Conservation (phyloP, 2,888 invertebrate species). For the Frankliniella intonsa region DNA sequence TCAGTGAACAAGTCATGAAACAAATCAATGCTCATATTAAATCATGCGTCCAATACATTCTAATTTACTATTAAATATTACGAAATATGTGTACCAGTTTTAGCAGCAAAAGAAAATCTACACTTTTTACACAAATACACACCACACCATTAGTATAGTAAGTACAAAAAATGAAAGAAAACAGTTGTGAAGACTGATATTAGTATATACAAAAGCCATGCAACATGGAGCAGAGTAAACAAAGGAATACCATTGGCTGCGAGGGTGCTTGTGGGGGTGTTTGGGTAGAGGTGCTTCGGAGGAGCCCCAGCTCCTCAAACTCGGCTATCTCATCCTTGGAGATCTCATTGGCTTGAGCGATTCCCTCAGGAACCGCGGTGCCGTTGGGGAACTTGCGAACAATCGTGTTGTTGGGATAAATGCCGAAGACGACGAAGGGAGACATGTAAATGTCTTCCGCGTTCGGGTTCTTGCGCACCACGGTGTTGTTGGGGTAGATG, state of each 20-base stretch:
- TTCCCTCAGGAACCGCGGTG: conserved; percentile 63
- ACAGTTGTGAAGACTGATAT: too few relatives aligned
- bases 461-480: conserved; percentile 68
- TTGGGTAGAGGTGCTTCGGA: not conserved
- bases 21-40: not conserved
- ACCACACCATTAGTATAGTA: not conserved
- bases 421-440: conserved; percentile 69
- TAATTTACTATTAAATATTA: too few relatives aligned
- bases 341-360: conserved; percentile 31
- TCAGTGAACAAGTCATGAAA: too few relatives aligned
- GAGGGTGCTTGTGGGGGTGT: not conserved
- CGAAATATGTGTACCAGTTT: too few relatives aligned
- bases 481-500: conserved; percentile 71
- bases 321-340: not conserved
- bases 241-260: not conserved
- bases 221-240: not conserved
- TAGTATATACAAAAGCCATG: too few relatives aligned
- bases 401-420: conserved; percentile 72
- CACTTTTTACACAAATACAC: not conserved
- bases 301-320: not conserved
- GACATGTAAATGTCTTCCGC: conserved; percentile 61
- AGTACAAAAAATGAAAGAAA: too few relatives aligned
- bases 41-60: too few relatives aligned
- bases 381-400: conserved; percentile 77
- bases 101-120: not conserved